phyloP scores from a whole-genome alignment of 2,113 vertebrate genomes.

The Dolichotis patagonum region DNA sequence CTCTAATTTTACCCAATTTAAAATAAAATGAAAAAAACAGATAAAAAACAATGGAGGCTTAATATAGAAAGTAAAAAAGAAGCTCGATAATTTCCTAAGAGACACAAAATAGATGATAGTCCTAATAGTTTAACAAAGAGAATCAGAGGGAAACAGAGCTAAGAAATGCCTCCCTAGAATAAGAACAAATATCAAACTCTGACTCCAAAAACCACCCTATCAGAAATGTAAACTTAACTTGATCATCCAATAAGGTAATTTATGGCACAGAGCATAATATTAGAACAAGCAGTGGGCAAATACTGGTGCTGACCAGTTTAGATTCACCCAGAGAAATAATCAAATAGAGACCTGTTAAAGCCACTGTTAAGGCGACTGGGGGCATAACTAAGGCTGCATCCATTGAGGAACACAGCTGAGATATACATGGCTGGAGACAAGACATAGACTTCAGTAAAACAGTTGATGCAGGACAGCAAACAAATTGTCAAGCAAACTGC shows the following conservation, averaged over 20 bases:
- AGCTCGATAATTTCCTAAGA: background rate
- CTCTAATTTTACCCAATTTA: too few species aligned
- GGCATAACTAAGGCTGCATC: background rate
- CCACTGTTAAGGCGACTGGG: background rate
- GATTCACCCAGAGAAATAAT: background rate
- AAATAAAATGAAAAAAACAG: too few species aligned
- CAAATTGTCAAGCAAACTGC: background rate
- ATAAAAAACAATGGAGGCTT: background rate
- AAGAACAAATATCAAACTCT: background rate
- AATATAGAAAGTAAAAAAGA: background rate
- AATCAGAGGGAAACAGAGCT: background rate
- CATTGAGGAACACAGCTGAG: background rate
- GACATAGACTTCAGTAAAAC: background rate
- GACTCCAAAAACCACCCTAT: background rate
- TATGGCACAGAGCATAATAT: background rate
- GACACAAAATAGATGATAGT: background rate
- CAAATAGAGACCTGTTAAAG: background rate
- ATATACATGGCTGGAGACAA: background rate
- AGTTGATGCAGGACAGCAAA: background rate
- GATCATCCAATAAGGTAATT: background rate
- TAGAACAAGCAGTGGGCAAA: background rate
- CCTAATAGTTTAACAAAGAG: background rate
- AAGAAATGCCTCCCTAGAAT: background rate
- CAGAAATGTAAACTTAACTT: background rate
- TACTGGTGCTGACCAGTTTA: background rate